These are phyloP conservation scores for Ptychoptera contaminata DNA, from an alignment of 2,888 invertebrate genomes.

Conservation along the genomic window DNA sequence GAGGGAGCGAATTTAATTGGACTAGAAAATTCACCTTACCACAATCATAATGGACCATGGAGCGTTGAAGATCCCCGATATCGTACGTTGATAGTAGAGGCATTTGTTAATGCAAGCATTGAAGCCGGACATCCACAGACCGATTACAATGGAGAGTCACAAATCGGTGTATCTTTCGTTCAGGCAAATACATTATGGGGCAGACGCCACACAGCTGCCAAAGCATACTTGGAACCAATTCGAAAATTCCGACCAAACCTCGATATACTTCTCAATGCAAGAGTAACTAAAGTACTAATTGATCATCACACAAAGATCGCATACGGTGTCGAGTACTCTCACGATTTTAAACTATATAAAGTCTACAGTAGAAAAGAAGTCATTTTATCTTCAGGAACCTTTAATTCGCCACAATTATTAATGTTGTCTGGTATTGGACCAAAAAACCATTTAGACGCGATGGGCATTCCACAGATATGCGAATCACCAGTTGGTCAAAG, in stretches of 20 bases:
- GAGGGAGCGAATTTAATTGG: slow-evolving; percentile 36
- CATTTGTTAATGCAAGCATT: slow-evolving; percentile 41
- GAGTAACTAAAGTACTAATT: slow-evolving; percentile 48
- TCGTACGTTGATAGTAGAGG: slow-evolving; percentile 31
- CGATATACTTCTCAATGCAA: slow-evolving; percentile 42
- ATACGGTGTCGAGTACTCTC: slow-evolving; percentile 49
- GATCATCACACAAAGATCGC: slow-evolving; percentile 44
- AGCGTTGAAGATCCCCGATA: slow-evolving; percentile 40
- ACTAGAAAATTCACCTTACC: slow-evolving; percentile 32
- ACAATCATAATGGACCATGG: slow-evolving; percentile 40
- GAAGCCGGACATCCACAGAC: slow-evolving; percentile 44
- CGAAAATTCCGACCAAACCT: slow-evolving; percentile 41
- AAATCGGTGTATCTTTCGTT: slow-evolving; percentile 43
- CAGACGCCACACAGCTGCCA: slow-evolving; percentile 43
- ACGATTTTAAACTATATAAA: slow-evolving; percentile 32
- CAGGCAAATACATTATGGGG: slow-evolving; percentile 41
- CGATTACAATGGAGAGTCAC: slow-evolving; percentile 46
- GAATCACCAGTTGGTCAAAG: slow-evolving; percentile 49
- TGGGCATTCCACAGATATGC: slow-evolving; percentile 39
- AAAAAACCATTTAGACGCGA: slow-evolving; percentile 33
- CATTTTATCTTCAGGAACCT: slow-evolving; percentile 70
- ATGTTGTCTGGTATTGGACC: slow-evolving; percentile 69
- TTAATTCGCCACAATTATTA: slow-evolving; percentile 77
- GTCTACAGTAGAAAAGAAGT: slow-evolving; percentile 60
- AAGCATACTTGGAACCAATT: slow-evolving; percentile 41